These are phyloP conservation scores for Oncorhynchus tshawytscha DNA, from an alignment of 2,113 vertebrate species.

Conservation along the genomic window DNA sequence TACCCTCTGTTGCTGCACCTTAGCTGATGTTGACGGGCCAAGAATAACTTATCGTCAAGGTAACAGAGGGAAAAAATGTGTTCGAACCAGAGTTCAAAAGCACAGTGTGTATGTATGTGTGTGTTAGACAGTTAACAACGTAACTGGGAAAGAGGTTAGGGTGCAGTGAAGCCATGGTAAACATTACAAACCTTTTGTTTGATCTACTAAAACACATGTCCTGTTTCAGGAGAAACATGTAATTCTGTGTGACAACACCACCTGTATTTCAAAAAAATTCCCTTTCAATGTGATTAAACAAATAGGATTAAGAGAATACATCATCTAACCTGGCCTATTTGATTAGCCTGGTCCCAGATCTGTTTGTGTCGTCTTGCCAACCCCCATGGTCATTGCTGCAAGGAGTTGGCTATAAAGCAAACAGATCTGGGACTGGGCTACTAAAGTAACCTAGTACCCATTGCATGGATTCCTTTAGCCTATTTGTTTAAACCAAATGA, in stretches of 20 bases:
- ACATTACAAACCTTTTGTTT: not conserved
- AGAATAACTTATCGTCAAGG: not conserved
- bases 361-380: too few relatives aligned
- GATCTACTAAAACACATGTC: not conserved
- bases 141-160: not conserved
- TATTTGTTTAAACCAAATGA: too few relatives aligned
- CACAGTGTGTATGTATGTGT: not conserved
- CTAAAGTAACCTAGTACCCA: too few relatives aligned
- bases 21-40: not conserved
- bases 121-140: not conserved
- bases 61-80: too few relatives aligned
- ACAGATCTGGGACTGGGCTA: too few relatives aligned
- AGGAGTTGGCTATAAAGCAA: too few relatives aligned
- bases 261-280: not conserved
- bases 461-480: too few relatives aligned
- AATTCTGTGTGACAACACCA: not conserved
- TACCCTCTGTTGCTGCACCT: not conserved
- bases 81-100: not conserved
- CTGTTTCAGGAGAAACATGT: not conserved
- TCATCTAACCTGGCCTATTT: too few relatives aligned
- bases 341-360: too few relatives aligned
- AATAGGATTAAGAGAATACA: not conserved
- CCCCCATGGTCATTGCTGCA: too few relatives aligned
- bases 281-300: not conserved
- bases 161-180: not conserved